A percentile compares a stretch with the other conserved stretches of the same genome.
These are phyloP conservation scores for Cotesia glomerata DNA, from an alignment of 1,140 invertebrate genomes.

Conservation along the genomic window DNA sequence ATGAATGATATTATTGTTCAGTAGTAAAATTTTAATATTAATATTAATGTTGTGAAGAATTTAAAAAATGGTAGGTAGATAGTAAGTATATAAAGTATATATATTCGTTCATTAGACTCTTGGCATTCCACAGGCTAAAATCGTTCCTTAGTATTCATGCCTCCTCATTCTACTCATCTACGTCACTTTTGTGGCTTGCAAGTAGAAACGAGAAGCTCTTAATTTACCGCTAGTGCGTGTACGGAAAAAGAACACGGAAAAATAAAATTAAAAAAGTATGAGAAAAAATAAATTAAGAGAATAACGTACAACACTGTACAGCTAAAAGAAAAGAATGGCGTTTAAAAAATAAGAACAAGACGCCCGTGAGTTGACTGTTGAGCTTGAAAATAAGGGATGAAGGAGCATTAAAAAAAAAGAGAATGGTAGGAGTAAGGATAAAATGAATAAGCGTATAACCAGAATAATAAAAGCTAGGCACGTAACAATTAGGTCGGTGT, in stretches of 20 bases:
- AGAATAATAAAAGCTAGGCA: conserved; percentile 39
- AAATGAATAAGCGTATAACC: background rate
- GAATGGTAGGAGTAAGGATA: background rate
- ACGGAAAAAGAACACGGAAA: background rate
- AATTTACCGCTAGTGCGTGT: conserved; percentile 49
- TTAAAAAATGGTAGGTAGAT: no score
- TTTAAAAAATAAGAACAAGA: no score
- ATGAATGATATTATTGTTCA: no score
- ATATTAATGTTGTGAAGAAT: no score
- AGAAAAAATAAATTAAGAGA: background rate
- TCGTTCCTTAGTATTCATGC: conserved; percentile 19
- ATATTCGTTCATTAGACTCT: conserved; percentile 24
- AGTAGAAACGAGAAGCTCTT: conserved; percentile 50
- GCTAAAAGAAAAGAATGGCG: background rate
- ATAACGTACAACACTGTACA: background rate
- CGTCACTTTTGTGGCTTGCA: conserved; percentile 34
- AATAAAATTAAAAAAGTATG: background rate
- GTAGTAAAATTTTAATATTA: no score
- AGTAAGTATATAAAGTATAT: no score
- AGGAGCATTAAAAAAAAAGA: background rate
- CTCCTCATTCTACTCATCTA: conserved; percentile 13
- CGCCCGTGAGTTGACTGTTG: background rate
- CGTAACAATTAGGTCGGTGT: conserved; percentile 63
- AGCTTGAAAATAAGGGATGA: background rate
- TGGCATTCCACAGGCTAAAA: conserved; percentile 28